Evolutionary conservation across 2,113 vertebrate genomes (phyloP).

Genomic region (Rhabdomys dilectus): DNA sequence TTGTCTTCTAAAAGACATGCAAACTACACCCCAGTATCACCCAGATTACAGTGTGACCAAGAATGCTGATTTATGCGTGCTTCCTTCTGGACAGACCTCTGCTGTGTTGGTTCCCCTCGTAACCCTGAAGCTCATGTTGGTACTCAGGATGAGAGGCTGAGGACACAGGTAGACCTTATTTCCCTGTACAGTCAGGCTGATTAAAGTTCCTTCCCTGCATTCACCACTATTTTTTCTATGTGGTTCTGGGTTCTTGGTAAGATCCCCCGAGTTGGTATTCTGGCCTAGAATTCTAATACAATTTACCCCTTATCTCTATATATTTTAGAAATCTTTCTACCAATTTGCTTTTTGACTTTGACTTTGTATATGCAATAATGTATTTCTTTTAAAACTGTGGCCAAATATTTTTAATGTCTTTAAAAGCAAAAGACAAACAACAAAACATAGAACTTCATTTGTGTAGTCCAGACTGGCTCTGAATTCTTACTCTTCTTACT

Average conservation of each 20-base stretch:
- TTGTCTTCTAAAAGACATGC: background rate
- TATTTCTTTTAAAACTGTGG: constrained; percentile 25
- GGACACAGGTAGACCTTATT: background rate
- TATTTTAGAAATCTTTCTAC: constrained; percentile 18
- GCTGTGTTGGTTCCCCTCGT: background rate
- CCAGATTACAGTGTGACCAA: background rate
- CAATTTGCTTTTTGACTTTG: constrained; percentile 25
- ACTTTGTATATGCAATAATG: background rate
- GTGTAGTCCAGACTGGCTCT: background rate
- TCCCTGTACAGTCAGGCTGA: background rate
- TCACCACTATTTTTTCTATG: background rate
- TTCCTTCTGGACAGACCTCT: background rate
- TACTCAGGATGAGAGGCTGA: background rate
- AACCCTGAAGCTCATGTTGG: background rate
- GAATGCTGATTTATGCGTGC: background rate
- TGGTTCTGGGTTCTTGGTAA: background rate
- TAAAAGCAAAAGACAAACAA: background rate
- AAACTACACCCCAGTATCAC: too few species aligned
- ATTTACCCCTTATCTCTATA: background rate
- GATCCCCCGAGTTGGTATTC: background rate
- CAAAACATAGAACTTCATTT: background rate
- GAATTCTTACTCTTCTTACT: background rate
- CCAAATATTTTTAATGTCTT: background rate
- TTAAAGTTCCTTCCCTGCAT: background rate
- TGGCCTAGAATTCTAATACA: background rate